A percentile compares a stretch with the other conserved stretches of the same genome.
phyloP scores from a whole-genome alignment of 2,888 invertebrate genomes.

The Tipula lateralis region DNA sequence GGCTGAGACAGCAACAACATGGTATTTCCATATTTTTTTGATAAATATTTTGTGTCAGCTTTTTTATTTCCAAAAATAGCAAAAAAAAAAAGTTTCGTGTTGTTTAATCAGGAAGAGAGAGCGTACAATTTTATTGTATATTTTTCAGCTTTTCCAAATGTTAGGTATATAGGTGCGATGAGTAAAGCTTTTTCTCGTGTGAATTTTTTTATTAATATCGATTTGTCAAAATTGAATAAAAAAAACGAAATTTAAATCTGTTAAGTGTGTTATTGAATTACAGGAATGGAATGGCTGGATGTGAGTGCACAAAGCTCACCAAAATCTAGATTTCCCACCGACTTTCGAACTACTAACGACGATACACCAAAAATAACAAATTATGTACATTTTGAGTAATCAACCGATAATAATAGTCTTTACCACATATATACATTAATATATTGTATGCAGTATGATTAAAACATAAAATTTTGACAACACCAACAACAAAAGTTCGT shows the following conservation, averaged over 20 bases:
- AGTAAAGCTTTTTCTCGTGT: not conserved
- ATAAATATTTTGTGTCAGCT: slow-evolving; percentile 9
- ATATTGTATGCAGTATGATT: not conserved
- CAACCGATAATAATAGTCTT: not conserved
- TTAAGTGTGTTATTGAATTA: not conserved
- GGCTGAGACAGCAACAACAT: not conserved
- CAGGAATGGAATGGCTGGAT: not conserved
- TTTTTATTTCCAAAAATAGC: slow-evolving; percentile 4
- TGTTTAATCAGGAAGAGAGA: not conserved
- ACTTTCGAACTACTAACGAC: too few relatives aligned
- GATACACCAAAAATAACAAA: not conserved
- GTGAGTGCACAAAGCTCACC: too few relatives aligned
- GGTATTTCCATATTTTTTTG: not conserved
- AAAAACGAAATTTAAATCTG: not conserved
- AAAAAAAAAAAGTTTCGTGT: not conserved
- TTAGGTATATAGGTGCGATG: not conserved
- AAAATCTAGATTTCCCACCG: not conserved
- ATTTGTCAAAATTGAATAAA: not conserved
- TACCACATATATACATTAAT: not conserved
- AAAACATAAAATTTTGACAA: not conserved
- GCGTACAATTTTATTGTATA: not conserved
- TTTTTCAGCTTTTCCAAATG: not conserved
- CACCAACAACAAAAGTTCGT: not conserved
- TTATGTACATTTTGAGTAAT: not conserved
- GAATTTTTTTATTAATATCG: not conserved